Conservation (phyloP, 2,113 vertebrate genomes). For the Terrapene triunguis region DNA sequence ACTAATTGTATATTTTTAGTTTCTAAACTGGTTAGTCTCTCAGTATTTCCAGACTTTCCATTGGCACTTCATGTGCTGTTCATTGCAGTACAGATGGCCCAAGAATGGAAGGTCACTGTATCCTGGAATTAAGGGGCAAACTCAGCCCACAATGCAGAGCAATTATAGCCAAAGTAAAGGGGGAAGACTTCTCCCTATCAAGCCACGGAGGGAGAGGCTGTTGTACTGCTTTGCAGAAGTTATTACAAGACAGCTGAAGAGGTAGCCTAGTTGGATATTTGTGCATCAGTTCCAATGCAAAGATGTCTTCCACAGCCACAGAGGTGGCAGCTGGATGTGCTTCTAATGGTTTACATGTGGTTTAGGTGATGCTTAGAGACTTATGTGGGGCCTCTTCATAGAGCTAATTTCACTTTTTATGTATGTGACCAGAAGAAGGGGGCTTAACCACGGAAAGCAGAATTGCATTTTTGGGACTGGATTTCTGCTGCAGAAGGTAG, state of each 20-base stretch:
- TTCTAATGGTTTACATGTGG: background rate
- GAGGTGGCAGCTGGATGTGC: background rate
- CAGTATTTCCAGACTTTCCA: background rate
- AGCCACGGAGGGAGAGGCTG: background rate
- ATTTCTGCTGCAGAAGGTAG: conserved; percentile 34
- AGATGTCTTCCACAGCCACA: background rate
- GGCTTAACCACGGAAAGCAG: background rate
- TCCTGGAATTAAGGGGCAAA: too few species aligned
- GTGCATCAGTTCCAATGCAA: background rate
- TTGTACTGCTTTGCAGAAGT: background rate
- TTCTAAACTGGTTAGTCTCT: background rate
- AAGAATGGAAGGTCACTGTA: too few species aligned
- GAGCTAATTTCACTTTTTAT: background rate
- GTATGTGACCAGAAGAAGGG: accelerated
- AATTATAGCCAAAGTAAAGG: background rate
- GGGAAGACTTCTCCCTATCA: background rate
- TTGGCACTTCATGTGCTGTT: background rate
- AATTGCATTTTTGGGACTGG: background rate
- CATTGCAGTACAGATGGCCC: background rate
- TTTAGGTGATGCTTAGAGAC: background rate
- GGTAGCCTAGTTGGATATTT: background rate
- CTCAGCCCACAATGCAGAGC: background rate
- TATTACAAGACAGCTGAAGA: background rate
- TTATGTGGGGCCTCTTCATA: background rate
- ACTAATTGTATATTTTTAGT: background rate